Evolutionary conservation across 2,113 vertebrate genomes (phyloP).

Genomic region (Myotis davidii): DNA sequence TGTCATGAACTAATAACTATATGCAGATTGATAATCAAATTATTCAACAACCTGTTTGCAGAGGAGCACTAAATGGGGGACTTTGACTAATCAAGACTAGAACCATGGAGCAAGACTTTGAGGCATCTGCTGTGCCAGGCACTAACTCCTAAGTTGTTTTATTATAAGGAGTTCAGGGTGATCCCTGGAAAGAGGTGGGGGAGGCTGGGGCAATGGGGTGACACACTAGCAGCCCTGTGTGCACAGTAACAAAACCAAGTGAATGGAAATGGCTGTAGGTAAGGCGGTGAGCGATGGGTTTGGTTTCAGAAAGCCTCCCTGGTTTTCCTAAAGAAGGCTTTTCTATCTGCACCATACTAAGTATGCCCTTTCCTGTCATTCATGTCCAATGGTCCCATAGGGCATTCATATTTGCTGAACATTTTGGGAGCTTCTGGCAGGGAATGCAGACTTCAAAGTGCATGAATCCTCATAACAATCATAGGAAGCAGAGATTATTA

Average conservation of each 20-base stretch:
- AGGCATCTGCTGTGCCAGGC: not conserved
- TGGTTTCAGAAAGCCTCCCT: not conserved
- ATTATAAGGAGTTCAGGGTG: not conserved
- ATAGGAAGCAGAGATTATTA: not conserved
- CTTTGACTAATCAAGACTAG: slow-evolving; percentile 13
- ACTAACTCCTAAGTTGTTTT: not conserved
- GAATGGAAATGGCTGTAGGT: not conserved
- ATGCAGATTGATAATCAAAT: not conserved
- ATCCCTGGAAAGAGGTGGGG: not conserved
- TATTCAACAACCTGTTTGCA: not conserved
- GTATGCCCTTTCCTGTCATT: not conserved
- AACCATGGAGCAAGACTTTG: not conserved
- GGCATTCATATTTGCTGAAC: slow-evolving; percentile 24
- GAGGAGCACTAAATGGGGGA: not conserved
- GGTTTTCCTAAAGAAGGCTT: not conserved
- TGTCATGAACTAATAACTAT: slow-evolving; percentile 5
- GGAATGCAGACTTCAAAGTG: not conserved
- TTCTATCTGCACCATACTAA: not conserved
- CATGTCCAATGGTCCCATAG: not conserved
- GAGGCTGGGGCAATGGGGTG: not conserved
- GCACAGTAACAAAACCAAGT: slow-evolving; percentile 28
- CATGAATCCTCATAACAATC: not conserved
- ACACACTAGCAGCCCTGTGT: not conserved
- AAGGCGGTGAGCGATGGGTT: not conserved
- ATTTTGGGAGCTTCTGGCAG: slow-evolving; percentile 16